These are phyloP conservation scores for Drosophila nr. perissopoda DNA, from an alignment of 2,888 invertebrate genomes.

Conservation along the genomic window DNA sequence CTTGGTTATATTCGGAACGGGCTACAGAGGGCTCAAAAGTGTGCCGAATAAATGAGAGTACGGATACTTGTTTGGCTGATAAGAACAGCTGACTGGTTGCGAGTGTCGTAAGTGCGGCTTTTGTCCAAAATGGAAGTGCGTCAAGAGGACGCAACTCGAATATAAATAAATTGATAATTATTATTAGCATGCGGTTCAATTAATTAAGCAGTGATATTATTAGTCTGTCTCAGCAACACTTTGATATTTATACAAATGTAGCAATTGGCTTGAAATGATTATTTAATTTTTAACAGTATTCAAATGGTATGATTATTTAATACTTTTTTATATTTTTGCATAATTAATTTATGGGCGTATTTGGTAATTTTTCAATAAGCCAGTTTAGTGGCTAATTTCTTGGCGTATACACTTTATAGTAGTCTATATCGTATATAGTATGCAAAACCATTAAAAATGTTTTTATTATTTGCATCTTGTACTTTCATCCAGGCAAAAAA, in stretches of 20 bases:
- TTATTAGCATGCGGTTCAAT: conserved; percentile 35
- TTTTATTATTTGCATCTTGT: conserved; percentile 24
- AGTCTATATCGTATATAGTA: not conserved
- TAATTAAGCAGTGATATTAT: conserved; percentile 1
- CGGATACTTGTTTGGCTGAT: conserved; percentile 3
- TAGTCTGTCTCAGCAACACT: not conserved
- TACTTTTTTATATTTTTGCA: not conserved
- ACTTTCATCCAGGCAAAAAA: conserved; percentile 3
- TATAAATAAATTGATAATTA: conserved; percentile 32
- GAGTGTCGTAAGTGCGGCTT: not conserved
- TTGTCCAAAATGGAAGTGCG: conserved; percentile 27
- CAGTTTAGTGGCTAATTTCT: not conserved
- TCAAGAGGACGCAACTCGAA: conserved; percentile 16
- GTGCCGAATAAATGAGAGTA: conserved; percentile 52
- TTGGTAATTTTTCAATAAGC: not conserved
- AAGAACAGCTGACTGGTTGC: conserved; percentile 32
- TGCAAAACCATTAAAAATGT: not conserved
- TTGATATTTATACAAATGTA: not conserved
- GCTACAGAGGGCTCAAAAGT: conserved; percentile 47
- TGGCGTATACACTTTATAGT: not conserved
- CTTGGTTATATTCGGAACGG: conserved; percentile 36
- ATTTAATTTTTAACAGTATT: not conserved
- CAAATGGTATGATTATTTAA: not conserved
- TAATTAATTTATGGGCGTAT: not conserved
- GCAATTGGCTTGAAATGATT: not conserved